Conservation (phyloP, 2,113 vertebrate genomes). For the Cromileptes altivelis region DNA sequence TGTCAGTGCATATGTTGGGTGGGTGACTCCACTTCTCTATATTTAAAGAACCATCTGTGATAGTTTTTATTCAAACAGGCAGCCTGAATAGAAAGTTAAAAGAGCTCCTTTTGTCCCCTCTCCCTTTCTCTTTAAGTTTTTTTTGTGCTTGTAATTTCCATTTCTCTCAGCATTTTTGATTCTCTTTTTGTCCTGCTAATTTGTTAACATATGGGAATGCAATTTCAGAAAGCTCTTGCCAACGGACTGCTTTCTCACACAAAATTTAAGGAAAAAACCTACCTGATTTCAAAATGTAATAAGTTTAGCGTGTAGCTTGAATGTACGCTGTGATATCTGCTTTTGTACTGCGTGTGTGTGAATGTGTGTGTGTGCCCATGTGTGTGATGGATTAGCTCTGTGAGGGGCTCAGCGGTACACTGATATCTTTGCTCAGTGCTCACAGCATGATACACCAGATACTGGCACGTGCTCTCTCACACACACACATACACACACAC, state of each 20-base stretch:
- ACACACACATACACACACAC: slow-evolving; percentile 25
- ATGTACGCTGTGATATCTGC: slow-evolving; percentile 13
- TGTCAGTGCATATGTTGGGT: slow-evolving; percentile 83
- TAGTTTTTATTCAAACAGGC: slow-evolving; percentile 89
- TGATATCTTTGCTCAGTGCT: slow-evolving; percentile 83
- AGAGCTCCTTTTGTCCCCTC: slow-evolving; percentile 39
- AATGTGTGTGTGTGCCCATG: slow-evolving; percentile 34
- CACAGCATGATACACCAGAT: slow-evolving; percentile 79
- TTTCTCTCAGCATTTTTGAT: not conserved
- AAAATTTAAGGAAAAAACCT: not conserved
- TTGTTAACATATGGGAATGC: slow-evolving; percentile 13
- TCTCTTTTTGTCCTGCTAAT: not conserved
- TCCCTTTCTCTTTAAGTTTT: not conserved
- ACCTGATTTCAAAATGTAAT: not conserved
- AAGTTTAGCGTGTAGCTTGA: not conserved
- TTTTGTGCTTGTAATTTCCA: not conserved
- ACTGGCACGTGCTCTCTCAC: slow-evolving; percentile 71
- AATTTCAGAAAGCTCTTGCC: not conserved
- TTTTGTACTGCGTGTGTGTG: slow-evolving; percentile 41
- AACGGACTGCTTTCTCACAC: not conserved
- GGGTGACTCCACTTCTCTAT: slow-evolving; percentile 72
- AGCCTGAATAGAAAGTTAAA: slow-evolving; percentile 87
- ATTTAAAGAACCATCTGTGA: slow-evolving; percentile 97
- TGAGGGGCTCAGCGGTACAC: slow-evolving; percentile 76
- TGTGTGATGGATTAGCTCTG: slow-evolving; percentile 79